A percentile compares a stretch with the other conserved stretches of the same genome.
phyloP scores from a whole-genome alignment of 2,113 vertebrate genomes.

The Perca schrenkii region DNA sequence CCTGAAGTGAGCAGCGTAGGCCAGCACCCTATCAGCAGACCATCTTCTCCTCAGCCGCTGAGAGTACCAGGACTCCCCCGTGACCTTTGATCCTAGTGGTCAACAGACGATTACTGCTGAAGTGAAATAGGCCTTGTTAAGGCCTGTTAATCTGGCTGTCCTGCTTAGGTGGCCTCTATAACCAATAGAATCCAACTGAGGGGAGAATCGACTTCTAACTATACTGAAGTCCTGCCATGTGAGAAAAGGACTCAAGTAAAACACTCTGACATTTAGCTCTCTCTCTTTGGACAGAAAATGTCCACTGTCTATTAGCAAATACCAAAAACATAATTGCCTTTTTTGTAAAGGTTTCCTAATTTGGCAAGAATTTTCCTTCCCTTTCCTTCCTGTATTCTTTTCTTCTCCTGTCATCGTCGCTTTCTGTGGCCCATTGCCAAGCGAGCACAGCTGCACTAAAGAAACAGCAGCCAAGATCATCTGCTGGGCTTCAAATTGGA shows the following conservation, averaged over 20 bases:
- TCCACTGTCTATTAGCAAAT: slow-evolving; percentile 4
- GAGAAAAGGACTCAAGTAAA: background rate
- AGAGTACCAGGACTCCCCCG: slow-evolving; percentile 39
- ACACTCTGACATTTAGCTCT: slow-evolving; percentile 3
- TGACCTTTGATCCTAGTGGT: slow-evolving; percentile 70
- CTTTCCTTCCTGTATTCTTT: slow-evolving; percentile 52
- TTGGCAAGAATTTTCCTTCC: slow-evolving; percentile 14
- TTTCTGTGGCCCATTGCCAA: slow-evolving; percentile 66
- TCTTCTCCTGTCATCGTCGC: slow-evolving; percentile 28
- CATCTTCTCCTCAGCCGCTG: slow-evolving; percentile 9
- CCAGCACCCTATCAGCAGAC: slow-evolving; percentile 39
- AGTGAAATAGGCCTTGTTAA: slow-evolving; percentile 61
- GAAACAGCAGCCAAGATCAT: slow-evolving; percentile 69
- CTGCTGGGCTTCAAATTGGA: slow-evolving; percentile 52
- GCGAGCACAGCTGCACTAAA: slow-evolving; percentile 68
- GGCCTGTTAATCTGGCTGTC: slow-evolving; percentile 75
- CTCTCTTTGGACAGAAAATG: slow-evolving; percentile 1
- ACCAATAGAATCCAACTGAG: slow-evolving; percentile 52
- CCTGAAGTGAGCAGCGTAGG: slow-evolving; percentile 42
- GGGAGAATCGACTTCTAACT: slow-evolving; percentile 39
- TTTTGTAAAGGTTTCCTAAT: slow-evolving; percentile 19
- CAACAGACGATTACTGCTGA: slow-evolving; percentile 65
- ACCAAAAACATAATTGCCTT: background rate
- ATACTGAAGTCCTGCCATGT: background rate
- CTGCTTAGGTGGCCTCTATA: slow-evolving; percentile 39